These are phyloP conservation scores for Henricia sp. DNA, from an alignment of 53 echinoderm and acorn worm genomes.

Conservation along the genomic window DNA sequence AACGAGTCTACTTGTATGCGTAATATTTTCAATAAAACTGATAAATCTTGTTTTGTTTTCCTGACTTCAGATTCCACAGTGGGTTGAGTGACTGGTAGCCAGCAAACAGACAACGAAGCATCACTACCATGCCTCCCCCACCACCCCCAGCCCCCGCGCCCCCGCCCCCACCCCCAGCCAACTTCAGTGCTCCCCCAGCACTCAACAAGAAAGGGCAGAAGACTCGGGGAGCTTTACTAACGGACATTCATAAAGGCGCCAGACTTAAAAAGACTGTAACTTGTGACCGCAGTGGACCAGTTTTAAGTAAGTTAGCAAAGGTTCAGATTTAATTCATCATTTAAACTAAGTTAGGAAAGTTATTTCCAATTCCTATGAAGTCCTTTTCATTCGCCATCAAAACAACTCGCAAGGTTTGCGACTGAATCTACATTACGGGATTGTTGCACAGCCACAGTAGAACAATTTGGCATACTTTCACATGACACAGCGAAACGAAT, in stretches of 20 bases:
- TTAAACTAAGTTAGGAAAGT: no score
- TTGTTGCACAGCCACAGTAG: no score
- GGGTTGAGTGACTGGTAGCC: slow-evolving; percentile 19
- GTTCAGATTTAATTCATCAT: no score
- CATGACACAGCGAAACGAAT: no score
- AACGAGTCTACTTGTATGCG: no score
- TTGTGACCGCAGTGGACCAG: slow-evolving; percentile 77
- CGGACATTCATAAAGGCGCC: slow-evolving; percentile 80
- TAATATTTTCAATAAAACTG: not conserved
- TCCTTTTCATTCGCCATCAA: no score
- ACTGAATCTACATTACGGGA: no score
- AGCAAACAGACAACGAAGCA: not conserved
- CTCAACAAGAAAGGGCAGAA: slow-evolving; percentile 57
- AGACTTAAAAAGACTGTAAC: slow-evolving; percentile 85
- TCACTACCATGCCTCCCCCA: slow-evolving; percentile 84
- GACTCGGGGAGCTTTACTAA: slow-evolving; percentile 70
- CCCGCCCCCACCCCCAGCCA: slow-evolving; percentile 88
- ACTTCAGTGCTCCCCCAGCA: slow-evolving; percentile 62
- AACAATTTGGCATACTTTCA: no score
- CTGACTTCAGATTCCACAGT: slow-evolving; percentile 22
- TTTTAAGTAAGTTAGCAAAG: slow-evolving; percentile 19
- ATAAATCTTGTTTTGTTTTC: not conserved
- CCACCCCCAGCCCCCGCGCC: slow-evolving; percentile 89
- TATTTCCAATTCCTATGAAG: no score
- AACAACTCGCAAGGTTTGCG: not conserved